These are phyloP conservation scores for Capromys pilorides DNA, from an alignment of 2,797 vertebrate genomes.

Conservation along the genomic window DNA sequence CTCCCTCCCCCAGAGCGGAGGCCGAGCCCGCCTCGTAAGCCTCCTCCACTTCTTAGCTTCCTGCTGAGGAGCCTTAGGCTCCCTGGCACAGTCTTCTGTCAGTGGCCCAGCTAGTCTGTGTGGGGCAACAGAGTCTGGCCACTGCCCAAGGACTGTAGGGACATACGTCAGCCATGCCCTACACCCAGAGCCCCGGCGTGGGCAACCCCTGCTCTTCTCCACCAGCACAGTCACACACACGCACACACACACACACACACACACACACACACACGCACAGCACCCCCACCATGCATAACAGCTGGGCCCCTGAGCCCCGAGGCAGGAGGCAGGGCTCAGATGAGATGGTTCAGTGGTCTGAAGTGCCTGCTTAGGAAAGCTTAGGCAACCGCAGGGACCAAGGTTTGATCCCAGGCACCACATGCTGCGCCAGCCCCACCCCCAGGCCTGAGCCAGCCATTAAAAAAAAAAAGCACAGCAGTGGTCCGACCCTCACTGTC, in stretches of 20 bases:
- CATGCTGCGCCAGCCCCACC: too few species aligned
- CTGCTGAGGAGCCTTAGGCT: not conserved
- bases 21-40: not conserved
- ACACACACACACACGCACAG: fast-evolving
- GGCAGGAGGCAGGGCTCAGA: fast-evolving
- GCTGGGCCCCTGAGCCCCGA: not conserved
- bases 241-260: not conserved
- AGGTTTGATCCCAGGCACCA: too few species aligned
- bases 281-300: not conserved
- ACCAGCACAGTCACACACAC: not conserved
- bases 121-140: not conserved
- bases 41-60: not conserved
- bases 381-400: too few species aligned
- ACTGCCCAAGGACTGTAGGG: not conserved
- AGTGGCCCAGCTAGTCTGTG: not conserved
- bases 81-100: not conserved
- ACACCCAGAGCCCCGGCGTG: not conserved
- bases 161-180: not conserved
- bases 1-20: not conserved
- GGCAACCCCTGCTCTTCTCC: not conserved
- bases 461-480: not conserved
- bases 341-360: too few species aligned
- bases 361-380: too few species aligned
- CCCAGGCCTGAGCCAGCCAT: too few species aligned
- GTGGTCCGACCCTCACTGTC: not conserved